Evolutionary conservation across 2,888 invertebrate species (phyloP).

Genomic region (Tetheella fluctuosa): DNA sequence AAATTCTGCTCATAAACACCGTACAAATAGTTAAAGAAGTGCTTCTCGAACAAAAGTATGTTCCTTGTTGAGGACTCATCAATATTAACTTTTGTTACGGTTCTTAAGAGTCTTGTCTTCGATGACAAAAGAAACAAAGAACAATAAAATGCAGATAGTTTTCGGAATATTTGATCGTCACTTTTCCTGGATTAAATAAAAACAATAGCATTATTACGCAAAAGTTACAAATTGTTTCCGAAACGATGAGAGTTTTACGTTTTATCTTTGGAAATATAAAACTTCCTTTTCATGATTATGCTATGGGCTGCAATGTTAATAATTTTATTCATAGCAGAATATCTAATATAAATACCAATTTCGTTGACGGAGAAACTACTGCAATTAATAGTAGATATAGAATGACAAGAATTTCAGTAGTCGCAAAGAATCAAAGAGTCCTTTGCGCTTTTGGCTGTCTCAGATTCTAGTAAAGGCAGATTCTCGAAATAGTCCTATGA

Average conservation of each 20-base stretch:
- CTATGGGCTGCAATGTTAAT: too few relatives aligned
- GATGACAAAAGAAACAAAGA: slow-evolving; percentile 3
- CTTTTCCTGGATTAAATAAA: not conserved
- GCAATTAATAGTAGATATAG: not conserved
- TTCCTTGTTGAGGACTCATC: not conserved
- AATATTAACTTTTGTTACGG: not conserved
- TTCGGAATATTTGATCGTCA: not conserved
- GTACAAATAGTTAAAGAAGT: not conserved
- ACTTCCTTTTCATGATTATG: too few relatives aligned
- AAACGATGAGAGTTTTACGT: not conserved
- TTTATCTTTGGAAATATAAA: not conserved
- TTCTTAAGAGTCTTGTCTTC: not conserved
- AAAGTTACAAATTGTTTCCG: not conserved
- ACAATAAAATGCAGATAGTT: not conserved
- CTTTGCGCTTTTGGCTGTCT: not conserved
- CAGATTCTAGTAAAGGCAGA: too few relatives aligned
- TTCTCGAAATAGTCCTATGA: not conserved
- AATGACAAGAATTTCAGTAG: not conserved
- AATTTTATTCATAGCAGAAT: not conserved
- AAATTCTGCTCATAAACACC: not conserved
- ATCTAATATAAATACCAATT: too few relatives aligned
- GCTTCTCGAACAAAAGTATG: not conserved
- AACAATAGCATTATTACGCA: not conserved
- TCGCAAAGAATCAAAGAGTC: not conserved
- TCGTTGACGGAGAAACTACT: too few relatives aligned